Evolutionary conservation across 1,140 invertebrate genomes (phyloP), one percentile per base, ranked within the genome.

Genomic region (Drosophila kikkawai): DNA sequence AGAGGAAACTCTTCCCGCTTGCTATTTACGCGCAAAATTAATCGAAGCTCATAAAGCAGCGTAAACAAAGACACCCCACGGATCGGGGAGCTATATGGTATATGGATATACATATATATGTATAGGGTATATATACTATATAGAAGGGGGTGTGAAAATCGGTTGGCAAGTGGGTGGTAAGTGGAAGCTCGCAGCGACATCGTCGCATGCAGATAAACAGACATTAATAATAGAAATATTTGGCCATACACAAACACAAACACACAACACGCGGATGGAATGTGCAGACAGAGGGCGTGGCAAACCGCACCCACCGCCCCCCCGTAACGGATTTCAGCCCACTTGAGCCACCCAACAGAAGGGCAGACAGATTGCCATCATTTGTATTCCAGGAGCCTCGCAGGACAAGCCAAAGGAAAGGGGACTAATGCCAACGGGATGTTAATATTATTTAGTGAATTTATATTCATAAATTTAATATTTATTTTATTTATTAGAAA

Each of bases 201-300:
- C 84, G 84, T 83, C 77, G 84, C 85, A 88, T 87, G 76, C 80
- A 78, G 84, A 87, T 88, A 87, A 88, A 88, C 84, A 87, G 84
- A 73, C 84, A 87, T 87, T 87, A 88, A 87, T 84, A 88, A 87
- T 87, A 83, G 79, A 87, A 80, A 87, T 87, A 78, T 78, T 87
- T 77, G 80, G 80, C 53, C 63, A 77, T 44, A 58, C 17, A 34
- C 51, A 63, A 17, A 60, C 32, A 41, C 47, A 34, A n/a, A 63
- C 17, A 60, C 32, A 41, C 37, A 55, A 29, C 22, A 26, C n/a
- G 63, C 22, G 19, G 41, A 17, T 19, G 44, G 11, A 2, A 0
- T 32, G 19, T 26, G 48, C 41, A n/a, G 50, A 36, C 29, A 22
- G 12, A 19, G 63, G 68, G 50, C 64, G 65, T 48, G 55, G 67